Conservation (phyloP, 1,140 invertebrate genomes). For the Drosophila ercepeae region DNA sequence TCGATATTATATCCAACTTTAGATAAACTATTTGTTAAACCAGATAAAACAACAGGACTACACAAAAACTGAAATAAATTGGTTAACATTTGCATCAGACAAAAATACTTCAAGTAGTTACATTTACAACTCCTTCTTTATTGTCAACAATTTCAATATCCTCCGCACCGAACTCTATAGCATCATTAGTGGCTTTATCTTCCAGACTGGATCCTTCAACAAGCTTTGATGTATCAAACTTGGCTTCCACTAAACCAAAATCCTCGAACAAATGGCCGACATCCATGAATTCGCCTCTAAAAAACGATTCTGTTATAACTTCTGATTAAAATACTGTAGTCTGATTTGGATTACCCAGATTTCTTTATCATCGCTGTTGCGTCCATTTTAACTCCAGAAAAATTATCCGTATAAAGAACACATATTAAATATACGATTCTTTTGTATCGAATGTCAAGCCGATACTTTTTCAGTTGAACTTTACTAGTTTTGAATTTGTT, state of each 20-base stretch:
- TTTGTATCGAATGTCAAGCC: conserved; percentile 83
- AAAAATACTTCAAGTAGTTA: conserved; percentile 49
- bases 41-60: conserved; percentile 36
- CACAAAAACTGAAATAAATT: conserved; percentile 49
- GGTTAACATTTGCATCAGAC: neutral
- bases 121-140: conserved; percentile 78
- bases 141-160: conserved; percentile 85
- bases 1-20: conserved; percentile 52
- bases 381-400: conserved; percentile 64
- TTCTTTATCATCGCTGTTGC: conserved; percentile 84
- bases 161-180: conserved; percentile 87
- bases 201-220: conserved; percentile 67
- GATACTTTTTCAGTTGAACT: conserved; percentile 61
- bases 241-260: conserved; percentile 85
- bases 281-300: conserved; percentile 55
- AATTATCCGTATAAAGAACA: conserved; percentile 73
- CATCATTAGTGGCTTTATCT: conserved; percentile 86
- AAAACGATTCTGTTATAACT: conserved; percentile 9
- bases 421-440: conserved; percentile 69
- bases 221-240: conserved; percentile 52
- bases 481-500: conserved; percentile 83
- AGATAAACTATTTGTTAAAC: conserved; percentile 33
- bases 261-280: conserved; percentile 84
- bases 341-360: conserved; percentile 74
- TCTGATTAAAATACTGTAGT: neutral